These are phyloP conservation scores for Macrosoma leucophasiata DNA, from an alignment of 2,888 invertebrate species.

Conservation along the genomic window DNA sequence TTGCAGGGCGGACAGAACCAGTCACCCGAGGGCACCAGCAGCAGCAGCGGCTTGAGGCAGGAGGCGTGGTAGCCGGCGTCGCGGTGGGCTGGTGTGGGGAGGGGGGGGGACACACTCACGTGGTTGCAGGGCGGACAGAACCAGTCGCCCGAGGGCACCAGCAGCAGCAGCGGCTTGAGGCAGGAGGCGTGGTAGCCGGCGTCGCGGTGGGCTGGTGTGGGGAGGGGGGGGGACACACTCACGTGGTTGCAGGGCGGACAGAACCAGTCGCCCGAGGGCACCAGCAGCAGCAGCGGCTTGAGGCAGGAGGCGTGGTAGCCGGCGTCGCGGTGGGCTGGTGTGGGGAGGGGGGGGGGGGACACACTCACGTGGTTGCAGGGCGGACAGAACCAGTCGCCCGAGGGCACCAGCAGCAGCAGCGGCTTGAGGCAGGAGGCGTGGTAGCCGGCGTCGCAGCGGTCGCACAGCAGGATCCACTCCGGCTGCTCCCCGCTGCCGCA, in stretches of 20 bases:
- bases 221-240: constrained; percentile 63
- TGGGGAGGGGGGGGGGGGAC: no score
- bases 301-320: constrained; percentile 99
- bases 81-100: no score
- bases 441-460: constrained; percentile 97
- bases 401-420: constrained; percentile 93
- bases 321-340: no score
- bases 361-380: constrained; percentile 93
- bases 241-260: constrained; percentile 98
- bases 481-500: constrained; percentile 95
- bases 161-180: constrained; percentile 91
- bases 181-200: constrained; percentile 98
- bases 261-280: constrained; percentile 98
- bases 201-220: no score
- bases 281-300: constrained; percentile 91
- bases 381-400: constrained; percentile 99
- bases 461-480: constrained; percentile 97
- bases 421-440: constrained; percentile 97
- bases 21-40: constrained; percentile 96
- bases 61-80: constrained; percentile 98
- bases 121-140: constrained; percentile 98
- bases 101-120: constrained; percentile 78
- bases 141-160: constrained; percentile 98
- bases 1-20: constrained; percentile 99
- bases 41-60: constrained; percentile 93